A percentile compares a stretch with the other conserved stretches of the same genome.
phyloP scores from a whole-genome alignment of 2,888 invertebrate species.

The Agonopterix arenella region DNA sequence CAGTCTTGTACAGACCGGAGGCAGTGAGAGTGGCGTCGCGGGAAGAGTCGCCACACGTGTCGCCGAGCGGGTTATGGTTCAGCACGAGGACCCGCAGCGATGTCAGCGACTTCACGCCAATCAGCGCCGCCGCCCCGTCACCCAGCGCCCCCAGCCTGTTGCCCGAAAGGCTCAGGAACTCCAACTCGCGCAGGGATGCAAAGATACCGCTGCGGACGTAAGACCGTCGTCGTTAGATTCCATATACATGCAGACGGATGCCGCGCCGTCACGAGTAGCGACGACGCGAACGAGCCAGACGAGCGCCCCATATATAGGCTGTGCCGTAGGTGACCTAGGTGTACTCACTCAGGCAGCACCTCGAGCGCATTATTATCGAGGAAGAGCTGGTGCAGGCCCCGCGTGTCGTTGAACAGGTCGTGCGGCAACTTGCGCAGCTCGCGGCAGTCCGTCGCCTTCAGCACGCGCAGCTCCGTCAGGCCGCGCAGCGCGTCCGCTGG shows the following conservation, averaged over 20 bases:
- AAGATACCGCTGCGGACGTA: too few relatives aligned
- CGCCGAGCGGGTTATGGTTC: constrained; percentile 22
- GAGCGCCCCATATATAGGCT: too few relatives aligned
- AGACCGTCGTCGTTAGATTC: too few relatives aligned
- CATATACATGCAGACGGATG: too few relatives aligned
- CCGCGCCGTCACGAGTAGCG: too few relatives aligned
- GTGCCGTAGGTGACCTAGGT: too few relatives aligned
- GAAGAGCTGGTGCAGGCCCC: constrained; percentile 10
- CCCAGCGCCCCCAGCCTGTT: constrained; percentile 9
- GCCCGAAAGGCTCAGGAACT: constrained; percentile 8
- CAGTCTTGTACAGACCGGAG: not conserved
- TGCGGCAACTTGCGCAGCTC: constrained; percentile 5
- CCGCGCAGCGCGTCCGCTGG: not conserved
- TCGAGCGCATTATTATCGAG: constrained; percentile 12
- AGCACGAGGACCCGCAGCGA: constrained; percentile 9
- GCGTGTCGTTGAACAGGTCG: constrained; percentile 12
- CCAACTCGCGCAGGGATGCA: constrained; percentile 13
- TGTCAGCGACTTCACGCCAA: constrained; percentile 8
- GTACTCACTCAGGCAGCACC: constrained; percentile 5
- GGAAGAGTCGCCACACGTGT: constrained; percentile 11
- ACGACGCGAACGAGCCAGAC: too few relatives aligned
- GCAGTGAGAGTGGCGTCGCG: too few relatives aligned
- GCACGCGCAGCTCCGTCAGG: not conserved
- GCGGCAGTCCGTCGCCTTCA: not conserved
- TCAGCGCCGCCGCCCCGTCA: constrained; percentile 3